Conservation (phyloP, 2,888 invertebrate species). For the Fragum fragum region DNA sequence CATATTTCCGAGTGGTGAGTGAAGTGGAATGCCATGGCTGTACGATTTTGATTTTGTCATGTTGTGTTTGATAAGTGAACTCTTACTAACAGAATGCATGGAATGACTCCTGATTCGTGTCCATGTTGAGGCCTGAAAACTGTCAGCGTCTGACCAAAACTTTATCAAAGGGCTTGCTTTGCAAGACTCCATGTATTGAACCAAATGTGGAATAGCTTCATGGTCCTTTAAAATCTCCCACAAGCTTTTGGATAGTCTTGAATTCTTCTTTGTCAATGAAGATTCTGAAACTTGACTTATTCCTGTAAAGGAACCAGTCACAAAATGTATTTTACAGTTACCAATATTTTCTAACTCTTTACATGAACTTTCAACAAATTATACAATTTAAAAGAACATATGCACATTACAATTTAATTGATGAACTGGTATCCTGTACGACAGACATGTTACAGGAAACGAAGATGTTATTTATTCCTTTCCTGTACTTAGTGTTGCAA, state of each 20-base stretch:
- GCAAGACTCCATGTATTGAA: conserved; percentile 94
- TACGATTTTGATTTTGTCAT: conserved; percentile 43
- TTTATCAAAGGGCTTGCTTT: conserved; percentile 87
- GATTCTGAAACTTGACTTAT: conserved; percentile 41
- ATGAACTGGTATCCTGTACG: no score
- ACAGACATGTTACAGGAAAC: no score
- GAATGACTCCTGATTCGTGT: conserved; percentile 80
- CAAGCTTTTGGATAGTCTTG: conserved; percentile 91
- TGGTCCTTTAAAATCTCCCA: conserved; percentile 93
- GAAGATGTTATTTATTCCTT: no score
- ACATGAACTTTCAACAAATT: no score
- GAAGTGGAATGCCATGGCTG: conserved; percentile 60
- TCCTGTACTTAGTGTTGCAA: no score
- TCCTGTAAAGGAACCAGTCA: conserved; percentile 45
- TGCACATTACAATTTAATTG: no score
- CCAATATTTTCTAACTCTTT: no score
- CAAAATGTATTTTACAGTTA: no score
- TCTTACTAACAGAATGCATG: conserved; percentile 69
- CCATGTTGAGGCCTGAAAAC: conserved; percentile 86
- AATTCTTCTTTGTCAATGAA: conserved; percentile 73
- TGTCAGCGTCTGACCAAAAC: conserved; percentile 88
- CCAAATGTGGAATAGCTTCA: conserved; percentile 93
- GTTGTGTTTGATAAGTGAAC: conserved; percentile 45
- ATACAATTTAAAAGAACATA: no score
- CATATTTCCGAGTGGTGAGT: conserved; percentile 20